phyloP scores from a whole-genome alignment of 1,140 invertebrate genomes.

The Aphaenogaster ashmeadi region DNA sequence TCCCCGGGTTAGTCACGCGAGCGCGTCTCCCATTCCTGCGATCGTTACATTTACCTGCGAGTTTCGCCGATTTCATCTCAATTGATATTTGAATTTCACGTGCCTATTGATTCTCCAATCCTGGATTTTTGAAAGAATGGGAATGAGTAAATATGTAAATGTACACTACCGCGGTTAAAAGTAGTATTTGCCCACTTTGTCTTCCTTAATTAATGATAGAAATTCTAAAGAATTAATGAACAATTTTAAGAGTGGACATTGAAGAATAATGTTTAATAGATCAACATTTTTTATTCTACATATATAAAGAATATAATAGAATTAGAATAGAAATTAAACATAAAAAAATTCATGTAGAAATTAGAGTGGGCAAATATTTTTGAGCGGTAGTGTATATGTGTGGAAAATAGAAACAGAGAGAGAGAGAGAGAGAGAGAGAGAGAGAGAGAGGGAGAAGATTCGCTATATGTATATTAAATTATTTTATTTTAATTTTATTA shows the following conservation, averaged over 20 bases:
- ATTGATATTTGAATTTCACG: neutral
- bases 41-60: neutral
- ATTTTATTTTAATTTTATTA: neutral
- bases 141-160: neutral
- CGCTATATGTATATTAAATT: neutral
- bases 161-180: too few species aligned
- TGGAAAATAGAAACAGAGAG: neutral
- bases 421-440: neutral
- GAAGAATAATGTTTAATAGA: too few species aligned
- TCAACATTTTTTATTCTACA: too few species aligned
- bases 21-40: neutral
- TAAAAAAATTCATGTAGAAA: too few species aligned
- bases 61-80: constrained; percentile 2
- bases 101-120: neutral
- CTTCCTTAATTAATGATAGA: too few species aligned
- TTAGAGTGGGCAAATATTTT: too few species aligned
- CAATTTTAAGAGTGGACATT: too few species aligned
- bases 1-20: constrained; percentile 19
- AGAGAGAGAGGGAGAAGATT: neutral
- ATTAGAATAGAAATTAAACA: too few species aligned
- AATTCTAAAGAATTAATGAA: too few species aligned
- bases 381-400: neutral
- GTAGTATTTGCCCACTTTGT: too few species aligned
- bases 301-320: too few species aligned
- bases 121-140: neutral